A percentile compares a stretch with the other conserved stretches of the same genome.
phyloP scores from a whole-genome alignment of 2,113 vertebrate genomes.

The Pyxicephalus adspersus region DNA sequence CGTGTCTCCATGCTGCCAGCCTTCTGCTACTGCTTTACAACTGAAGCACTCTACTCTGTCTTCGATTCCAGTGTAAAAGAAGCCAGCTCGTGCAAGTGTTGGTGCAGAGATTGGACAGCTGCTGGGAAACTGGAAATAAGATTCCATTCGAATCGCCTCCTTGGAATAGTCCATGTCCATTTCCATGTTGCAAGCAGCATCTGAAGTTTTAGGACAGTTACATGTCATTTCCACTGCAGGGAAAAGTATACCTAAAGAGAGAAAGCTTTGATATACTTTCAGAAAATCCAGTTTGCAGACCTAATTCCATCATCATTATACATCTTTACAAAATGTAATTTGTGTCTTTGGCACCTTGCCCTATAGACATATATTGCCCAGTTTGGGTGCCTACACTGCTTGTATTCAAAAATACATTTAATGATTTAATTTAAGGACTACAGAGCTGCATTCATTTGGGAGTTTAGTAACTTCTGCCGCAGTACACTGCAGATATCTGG shows the following conservation, averaged over 20 bases:
- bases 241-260: conserved; percentile 58
- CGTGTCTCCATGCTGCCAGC: conserved; percentile 82
- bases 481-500: too few relatives aligned
- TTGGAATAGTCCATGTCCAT: conserved; percentile 74
- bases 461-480: too few relatives aligned
- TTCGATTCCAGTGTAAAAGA: conserved; percentile 84
- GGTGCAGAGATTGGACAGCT: conserved; percentile 71
- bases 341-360: too few relatives aligned
- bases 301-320: too few relatives aligned
- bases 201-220: conserved; percentile 57
- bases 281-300: too few relatives aligned
- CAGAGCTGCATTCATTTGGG: too few relatives aligned
- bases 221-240: conserved; percentile 69
- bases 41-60: conserved; percentile 90
- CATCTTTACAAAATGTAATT: too few relatives aligned
- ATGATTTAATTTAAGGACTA: too few relatives aligned
- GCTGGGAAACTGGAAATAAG: conserved; percentile 78
- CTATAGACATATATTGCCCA: too few relatives aligned
- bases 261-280: not conserved
- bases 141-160: conserved; percentile 73
- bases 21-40: conserved; percentile 77
- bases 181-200: conserved; percentile 61
- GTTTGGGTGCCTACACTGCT: too few relatives aligned
- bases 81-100: conserved; percentile 84
- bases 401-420: too few relatives aligned